Conservation (phyloP, 2,113 vertebrate species). For the Capra hircus region DNA sequence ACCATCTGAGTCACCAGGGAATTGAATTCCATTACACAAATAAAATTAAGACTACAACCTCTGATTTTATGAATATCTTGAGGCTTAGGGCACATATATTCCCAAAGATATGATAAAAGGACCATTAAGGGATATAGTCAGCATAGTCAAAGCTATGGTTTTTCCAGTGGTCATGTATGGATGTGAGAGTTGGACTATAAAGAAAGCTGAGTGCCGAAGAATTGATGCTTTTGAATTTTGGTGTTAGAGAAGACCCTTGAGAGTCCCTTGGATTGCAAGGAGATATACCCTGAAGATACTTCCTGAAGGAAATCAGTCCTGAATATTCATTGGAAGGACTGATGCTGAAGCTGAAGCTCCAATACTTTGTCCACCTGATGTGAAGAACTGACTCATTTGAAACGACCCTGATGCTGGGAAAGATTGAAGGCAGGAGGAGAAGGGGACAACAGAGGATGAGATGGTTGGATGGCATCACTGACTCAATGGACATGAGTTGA, state of each 20-base stretch:
- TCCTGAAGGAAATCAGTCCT: not conserved
- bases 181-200: not conserved
- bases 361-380: not conserved
- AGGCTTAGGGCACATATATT: not conserved
- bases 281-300: not conserved
- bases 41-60: not conserved
- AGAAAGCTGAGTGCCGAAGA: rapidly evolving
- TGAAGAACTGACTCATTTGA: not conserved
- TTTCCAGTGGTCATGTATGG: not conserved
- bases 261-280: not conserved
- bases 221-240: not conserved
- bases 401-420: not conserved
- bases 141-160: not conserved
- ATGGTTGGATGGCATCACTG: not conserved
- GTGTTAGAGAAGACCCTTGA: not conserved
- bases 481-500: not conserved
- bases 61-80: not conserved
- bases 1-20: not conserved
- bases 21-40: not conserved
- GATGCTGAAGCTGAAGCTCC: not conserved
- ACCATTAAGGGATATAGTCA: not conserved
- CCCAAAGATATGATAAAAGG: not conserved
- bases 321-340: not conserved
- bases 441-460: not conserved
- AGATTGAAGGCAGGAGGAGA: not conserved